Base-by-base conservation (phyloP, 2,113 vertebrate species). In the Gymnogyps californianus region DNA sequence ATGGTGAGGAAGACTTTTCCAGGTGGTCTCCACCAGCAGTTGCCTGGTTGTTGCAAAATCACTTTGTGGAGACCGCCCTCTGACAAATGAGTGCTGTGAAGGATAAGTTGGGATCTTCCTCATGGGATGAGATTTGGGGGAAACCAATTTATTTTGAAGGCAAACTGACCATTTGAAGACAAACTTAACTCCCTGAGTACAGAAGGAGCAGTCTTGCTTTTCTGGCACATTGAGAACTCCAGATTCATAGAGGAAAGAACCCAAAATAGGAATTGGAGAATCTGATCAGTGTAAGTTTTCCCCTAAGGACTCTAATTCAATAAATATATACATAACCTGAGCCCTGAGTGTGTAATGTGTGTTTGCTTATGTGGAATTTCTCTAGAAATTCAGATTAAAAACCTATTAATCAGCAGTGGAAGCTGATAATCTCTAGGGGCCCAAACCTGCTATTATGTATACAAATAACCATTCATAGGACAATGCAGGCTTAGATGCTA, bases 321-420 rank as follows among this genome's bases (percentile, higher is more conserved):
- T 61, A 83, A 61, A 74, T 4, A 8, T 4, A 10, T 28, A 17
- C 22, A 26, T 2, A 55, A 79, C 42, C 64, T 6, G 10, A 83
- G 49, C 66, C 36, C 62, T 21, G 47, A 0, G 1, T 34, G 40
- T 69, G 38, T 0, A 4, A 20, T 2, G 25, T 47, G 22, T 61
- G 54, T 72, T 76, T 82, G 54, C 34, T 62, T 5, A 2, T 11
- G 54, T 36, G 36, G 32, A 44, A 57, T 83, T 72, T 87, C 87
- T 79, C 61, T 59, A 55, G 78, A 44, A 24, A 28, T 67, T 49
- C 74, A 49, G 49, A 88, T 42, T 47, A 71, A 94, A 84, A 92
- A 6, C 18, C 61, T 76, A 47, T 82, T 94, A 83, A 91, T 49
- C 54, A 69, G 44, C 44, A 66, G 32, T 14, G 70, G 38, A 64